phyloP scores from a whole-genome alignment of 1,140 invertebrate species.

The Gryllus bimaculatus region DNA sequence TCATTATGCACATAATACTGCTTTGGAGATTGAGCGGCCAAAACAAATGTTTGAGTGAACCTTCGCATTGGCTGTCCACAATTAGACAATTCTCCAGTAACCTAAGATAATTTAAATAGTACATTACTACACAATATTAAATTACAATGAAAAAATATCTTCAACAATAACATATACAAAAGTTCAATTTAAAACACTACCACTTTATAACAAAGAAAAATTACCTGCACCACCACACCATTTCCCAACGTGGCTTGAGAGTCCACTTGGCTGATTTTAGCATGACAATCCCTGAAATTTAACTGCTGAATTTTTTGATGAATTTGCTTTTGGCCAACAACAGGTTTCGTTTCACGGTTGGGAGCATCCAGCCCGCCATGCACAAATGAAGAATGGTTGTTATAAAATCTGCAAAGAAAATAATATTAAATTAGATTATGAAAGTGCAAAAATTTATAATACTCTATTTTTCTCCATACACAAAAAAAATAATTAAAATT shows the following conservation, averaged over 20 bases:
- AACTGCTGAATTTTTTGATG: constrained; percentile 91
- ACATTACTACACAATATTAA: not conserved
- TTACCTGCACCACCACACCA: constrained; percentile 88
- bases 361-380: constrained; percentile 79
- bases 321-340: constrained; percentile 87
- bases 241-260: constrained; percentile 80
- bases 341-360: constrained; percentile 72
- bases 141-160: not conserved
- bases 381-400: constrained; percentile 88
- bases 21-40: constrained; percentile 88
- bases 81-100: constrained; percentile 92
- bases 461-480: not conserved
- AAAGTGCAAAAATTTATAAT: not conserved
- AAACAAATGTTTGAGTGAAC: constrained; percentile 95
- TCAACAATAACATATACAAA: not conserved
- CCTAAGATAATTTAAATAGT: constrained; percentile 38
- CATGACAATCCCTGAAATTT: constrained; percentile 93
- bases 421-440: not conserved
- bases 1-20: constrained; percentile 98
- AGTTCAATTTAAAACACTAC: not conserved
- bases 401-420: constrained; percentile 71
- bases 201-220: not conserved
- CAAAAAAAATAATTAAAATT: not conserved
- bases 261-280: constrained; percentile 86
- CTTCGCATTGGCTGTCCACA: constrained; percentile 90